Evolutionary conservation across 2,888 invertebrate genomes (phyloP).

Genomic region (Phymatocera aterrima): DNA sequence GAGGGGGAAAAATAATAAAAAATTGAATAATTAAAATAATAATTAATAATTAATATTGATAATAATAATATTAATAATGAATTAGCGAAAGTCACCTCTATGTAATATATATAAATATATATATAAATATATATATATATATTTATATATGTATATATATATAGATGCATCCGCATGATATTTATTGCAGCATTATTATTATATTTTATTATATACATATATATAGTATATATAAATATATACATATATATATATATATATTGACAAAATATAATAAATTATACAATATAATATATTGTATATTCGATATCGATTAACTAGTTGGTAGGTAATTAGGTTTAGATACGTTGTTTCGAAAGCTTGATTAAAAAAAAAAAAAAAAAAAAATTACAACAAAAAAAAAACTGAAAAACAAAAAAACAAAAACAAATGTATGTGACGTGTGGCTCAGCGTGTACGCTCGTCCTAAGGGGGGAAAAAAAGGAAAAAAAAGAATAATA

Average conservation of each 20-base stretch:
- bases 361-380: conserved; percentile 29
- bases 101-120: background rate
- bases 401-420: background rate
- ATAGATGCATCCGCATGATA: conserved; percentile 34
- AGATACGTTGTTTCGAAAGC: conserved; percentile 42
- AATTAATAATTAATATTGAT: background rate
- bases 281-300: conserved; percentile 28
- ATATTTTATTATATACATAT: too few species aligned
- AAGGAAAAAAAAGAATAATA: background rate
- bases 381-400: conserved; percentile 11
- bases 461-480: background rate
- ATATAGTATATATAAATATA: conserved; percentile 5
- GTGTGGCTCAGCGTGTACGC: conserved; percentile 2
- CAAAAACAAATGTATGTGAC: conserved; percentile 27
- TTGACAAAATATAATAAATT: conserved; percentile 10
- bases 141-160: background rate
- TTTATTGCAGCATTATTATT: conserved; percentile 35
- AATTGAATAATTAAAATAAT: background rate
- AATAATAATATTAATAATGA: conserved; percentile 11
- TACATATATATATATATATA: background rate
- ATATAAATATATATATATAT: background rate
- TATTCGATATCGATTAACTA: conserved; percentile 44
- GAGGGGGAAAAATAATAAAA: background rate
- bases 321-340: conserved; percentile 42
- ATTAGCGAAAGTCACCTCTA: conserved; percentile 39